phyloP scores from a whole-genome alignment of 2,797 vertebrate genomes.

The Catharus ustulatus region DNA sequence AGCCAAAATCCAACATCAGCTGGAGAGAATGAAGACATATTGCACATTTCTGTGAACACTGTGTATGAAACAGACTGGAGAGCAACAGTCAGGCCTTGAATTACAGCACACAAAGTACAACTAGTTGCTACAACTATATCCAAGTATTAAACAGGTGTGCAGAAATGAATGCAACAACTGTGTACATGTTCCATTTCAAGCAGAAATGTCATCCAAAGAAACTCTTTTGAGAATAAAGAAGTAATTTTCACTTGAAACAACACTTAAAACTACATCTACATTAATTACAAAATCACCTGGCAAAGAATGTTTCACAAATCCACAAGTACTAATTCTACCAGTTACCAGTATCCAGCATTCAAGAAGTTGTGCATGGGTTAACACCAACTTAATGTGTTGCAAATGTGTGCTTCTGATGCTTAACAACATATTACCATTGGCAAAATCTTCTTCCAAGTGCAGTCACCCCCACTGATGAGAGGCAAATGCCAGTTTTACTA shows the following conservation, averaged over 20 bases:
- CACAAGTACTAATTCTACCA: neutral
- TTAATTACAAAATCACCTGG: neutral
- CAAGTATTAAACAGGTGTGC: neutral
- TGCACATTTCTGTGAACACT: neutral
- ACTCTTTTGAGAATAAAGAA: neutral
- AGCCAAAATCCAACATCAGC: neutral
- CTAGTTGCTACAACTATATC: neutral
- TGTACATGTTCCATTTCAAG: accelerated
- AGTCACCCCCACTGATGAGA: neutral
- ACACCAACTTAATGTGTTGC: neutral
- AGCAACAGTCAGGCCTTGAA: neutral
- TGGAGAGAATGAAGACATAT: neutral
- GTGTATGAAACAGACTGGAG: neutral
- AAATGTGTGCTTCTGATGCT: neutral
- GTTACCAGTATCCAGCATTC: neutral
- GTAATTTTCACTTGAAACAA: neutral
- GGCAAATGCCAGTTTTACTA: neutral
- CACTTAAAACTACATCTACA: neutral
- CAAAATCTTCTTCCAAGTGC: neutral
- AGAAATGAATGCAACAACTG: neutral
- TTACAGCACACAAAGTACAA: neutral
- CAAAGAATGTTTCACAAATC: neutral
- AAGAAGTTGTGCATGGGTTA: neutral
- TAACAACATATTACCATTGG: neutral
- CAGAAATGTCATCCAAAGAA: neutral